phyloP scores from a whole-genome alignment of 2,888 invertebrate species.

The Chymomyza fuscimana region DNA sequence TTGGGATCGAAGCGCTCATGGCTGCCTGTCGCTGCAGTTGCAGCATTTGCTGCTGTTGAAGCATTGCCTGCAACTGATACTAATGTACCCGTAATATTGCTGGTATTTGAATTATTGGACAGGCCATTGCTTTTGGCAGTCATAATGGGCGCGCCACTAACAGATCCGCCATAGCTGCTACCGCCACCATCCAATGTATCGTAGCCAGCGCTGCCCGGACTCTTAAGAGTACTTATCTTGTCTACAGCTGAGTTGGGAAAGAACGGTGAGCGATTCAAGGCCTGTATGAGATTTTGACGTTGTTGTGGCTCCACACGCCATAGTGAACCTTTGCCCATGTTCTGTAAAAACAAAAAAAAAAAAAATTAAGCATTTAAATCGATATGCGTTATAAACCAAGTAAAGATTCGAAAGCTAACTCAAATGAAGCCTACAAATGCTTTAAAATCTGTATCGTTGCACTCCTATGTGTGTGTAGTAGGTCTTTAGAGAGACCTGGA shows the following conservation, averaged over 20 bases:
- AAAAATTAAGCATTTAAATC: too few relatives aligned
- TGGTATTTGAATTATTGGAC: conserved; percentile 19
- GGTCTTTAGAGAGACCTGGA: too few relatives aligned
- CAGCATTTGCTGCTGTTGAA: conserved; percentile 70
- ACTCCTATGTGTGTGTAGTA: too few relatives aligned
- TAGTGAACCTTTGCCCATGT: conserved; percentile 95
- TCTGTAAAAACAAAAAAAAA: conserved; percentile 80
- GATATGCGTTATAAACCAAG: too few relatives aligned
- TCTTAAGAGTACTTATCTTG: conserved; percentile 78
- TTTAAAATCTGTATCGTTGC: too few relatives aligned
- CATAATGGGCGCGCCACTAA: conserved; percentile 16
- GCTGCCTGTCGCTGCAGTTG: conserved; percentile 58
- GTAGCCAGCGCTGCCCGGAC: conserved; percentile 50
- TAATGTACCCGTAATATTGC: conserved; percentile 35
- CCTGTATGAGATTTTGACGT: conserved; percentile 92
- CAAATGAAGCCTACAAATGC: neutral
- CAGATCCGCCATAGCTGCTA: neutral
- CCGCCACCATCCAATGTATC: conserved; percentile 18
- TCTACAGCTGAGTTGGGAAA: conserved; percentile 84
- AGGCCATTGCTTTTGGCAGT: conserved; percentile 50
- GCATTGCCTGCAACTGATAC: conserved; percentile 23
- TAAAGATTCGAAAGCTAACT: too few relatives aligned
- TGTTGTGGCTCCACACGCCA: conserved; percentile 98
- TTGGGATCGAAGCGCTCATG: conserved; percentile 84
- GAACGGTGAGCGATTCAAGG: conserved; percentile 92